Evolutionary conservation across 2,888 invertebrate genomes (phyloP).

Genomic region (Actias luna): DNA sequence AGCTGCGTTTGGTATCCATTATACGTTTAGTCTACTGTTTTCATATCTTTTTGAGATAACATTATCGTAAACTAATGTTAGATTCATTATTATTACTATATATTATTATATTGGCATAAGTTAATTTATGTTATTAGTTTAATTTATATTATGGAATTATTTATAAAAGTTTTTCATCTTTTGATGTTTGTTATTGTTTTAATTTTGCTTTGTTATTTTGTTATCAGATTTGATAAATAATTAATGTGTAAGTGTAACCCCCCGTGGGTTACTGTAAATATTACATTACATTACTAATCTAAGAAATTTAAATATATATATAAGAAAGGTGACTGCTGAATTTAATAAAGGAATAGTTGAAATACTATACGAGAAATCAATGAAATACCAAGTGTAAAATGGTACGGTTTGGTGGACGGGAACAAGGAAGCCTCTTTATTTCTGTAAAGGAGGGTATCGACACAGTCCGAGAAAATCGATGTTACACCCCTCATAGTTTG

Average conservation of each 20-base stretch:
- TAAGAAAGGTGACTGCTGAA: slow-evolving; percentile 25
- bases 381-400: slow-evolving; percentile 47
- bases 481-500: slow-evolving; percentile 77
- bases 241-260: no score
- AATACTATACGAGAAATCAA: slow-evolving; percentile 22
- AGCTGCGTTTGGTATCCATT: slow-evolving; percentile 48
- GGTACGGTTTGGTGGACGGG: slow-evolving; percentile 50
- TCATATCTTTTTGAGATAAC: slow-evolving; percentile 35
- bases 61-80: background rate
- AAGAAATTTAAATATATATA: slow-evolving; percentile 29
- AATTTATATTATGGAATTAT: no score
- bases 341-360: slow-evolving; percentile 22
- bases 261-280: no score
- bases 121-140: no score
- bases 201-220: no score
- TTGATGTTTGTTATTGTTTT: no score
- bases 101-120: no score
- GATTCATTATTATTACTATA: background rate
- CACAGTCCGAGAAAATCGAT: slow-evolving; percentile 79
- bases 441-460: slow-evolving; percentile 67
- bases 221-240: no score
- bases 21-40: slow-evolving; percentile 40
- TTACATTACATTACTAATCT: slow-evolving; percentile 23
- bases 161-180: no score
- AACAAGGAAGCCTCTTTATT: slow-evolving; percentile 54